Conservation (phyloP, 2,113 vertebrate species). For the Tauraco erythrolophus region DNA sequence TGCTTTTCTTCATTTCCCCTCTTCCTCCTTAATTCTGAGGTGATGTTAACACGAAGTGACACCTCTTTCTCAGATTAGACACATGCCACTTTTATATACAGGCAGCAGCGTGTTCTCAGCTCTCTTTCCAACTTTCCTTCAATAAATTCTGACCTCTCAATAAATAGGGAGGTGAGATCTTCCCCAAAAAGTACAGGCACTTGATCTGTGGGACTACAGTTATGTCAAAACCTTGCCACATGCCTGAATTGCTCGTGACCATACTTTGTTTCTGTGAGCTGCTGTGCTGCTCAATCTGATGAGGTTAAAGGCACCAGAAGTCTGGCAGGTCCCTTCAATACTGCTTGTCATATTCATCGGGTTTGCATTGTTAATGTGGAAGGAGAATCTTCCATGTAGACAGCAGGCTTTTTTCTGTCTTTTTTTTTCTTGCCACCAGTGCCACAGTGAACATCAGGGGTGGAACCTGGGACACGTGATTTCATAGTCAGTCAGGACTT, state of each 20-base stretch:
- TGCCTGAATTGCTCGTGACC: neutral
- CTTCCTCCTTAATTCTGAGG: neutral
- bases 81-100: neutral
- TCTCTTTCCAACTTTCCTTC: neutral
- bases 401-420: neutral
- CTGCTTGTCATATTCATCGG: neutral
- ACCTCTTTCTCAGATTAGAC: neutral
- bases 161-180: neutral
- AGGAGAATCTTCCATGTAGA: neutral
- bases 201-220: neutral
- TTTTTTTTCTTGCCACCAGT: neutral
- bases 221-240: neutral
- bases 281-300: neutral
- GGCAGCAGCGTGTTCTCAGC: neutral
- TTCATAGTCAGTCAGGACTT: neutral
- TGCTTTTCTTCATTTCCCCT: neutral
- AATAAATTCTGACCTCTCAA: neutral
- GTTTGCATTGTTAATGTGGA: neutral
- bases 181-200: neutral
- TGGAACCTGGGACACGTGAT: neutral
- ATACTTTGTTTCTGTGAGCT: neutral
- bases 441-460: neutral
- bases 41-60: neutral
- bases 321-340: neutral
- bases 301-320: neutral